A percentile compares a stretch with the other conserved stretches of the same genome.
Conservation (phyloP, 2,797 vertebrate genomes). For the Protosalanx chinensis region DNA sequence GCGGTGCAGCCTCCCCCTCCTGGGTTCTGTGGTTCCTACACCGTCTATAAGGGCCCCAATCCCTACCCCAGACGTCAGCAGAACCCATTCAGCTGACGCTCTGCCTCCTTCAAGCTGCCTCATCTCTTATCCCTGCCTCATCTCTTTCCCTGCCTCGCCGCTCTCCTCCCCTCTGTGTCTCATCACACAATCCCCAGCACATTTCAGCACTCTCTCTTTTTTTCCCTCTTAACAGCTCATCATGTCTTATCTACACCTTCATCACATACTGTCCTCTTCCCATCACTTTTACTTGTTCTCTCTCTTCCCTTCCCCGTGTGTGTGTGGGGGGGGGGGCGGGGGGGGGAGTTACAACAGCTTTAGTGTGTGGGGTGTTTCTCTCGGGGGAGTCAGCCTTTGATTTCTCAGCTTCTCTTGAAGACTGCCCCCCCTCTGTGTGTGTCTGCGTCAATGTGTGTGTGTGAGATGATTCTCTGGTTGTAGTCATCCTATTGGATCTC, state of each 20-base stretch:
- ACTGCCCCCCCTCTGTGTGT: neutral
- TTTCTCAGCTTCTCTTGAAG: slow-evolving; percentile 8
- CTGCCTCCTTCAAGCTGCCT: neutral
- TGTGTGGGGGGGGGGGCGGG: slow-evolving; percentile 12
- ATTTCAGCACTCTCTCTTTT: neutral
- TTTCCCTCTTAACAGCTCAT: neutral
- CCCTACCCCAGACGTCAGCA: neutral
- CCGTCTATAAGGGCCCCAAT: neutral
- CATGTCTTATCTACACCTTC: neutral
- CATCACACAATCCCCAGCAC: neutral
- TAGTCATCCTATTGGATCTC: neutral
- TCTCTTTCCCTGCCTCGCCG: slow-evolving; percentile 1
- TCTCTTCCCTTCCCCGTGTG: neutral
- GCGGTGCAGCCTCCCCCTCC: too few relatives aligned
- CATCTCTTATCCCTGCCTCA: neutral
- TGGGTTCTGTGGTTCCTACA: neutral
- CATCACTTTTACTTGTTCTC: too few relatives aligned
- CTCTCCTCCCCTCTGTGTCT: too few relatives aligned
- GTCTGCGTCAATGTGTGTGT: neutral
- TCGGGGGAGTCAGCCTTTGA: slow-evolving; percentile 3
- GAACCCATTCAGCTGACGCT: neutral
- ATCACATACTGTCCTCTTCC: neutral
- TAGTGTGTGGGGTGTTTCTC: neutral
- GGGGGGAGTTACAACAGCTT: slow-evolving; percentile 5
- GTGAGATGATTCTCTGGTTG: neutral